Conservation (phyloP, 1,140 invertebrate genomes). For the Trichonephila inaurata region DNA sequence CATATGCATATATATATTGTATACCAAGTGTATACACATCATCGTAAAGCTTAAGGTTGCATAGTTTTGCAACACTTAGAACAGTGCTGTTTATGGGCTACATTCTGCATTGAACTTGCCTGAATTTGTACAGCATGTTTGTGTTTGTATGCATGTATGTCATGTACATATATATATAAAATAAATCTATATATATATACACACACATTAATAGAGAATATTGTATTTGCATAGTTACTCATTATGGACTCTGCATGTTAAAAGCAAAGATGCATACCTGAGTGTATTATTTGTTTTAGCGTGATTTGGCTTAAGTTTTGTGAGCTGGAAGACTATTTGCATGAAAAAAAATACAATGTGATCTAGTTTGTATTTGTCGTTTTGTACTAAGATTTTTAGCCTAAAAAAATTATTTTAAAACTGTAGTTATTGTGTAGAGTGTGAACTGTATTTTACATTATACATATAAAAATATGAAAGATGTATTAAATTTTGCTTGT, state of each 20-base stretch:
- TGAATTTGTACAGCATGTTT: constrained; percentile 72
- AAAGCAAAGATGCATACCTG: constrained; percentile 48
- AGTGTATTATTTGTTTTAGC: constrained; percentile 67
- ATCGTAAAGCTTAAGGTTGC: constrained; percentile 39
- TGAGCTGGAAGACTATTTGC: constrained; percentile 30
- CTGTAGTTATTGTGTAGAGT: constrained; percentile 62
- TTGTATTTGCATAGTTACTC: constrained; percentile 66
- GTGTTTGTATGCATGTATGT: constrained; percentile 65
- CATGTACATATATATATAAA: constrained; percentile 64
- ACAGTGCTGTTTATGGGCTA: constrained; percentile 47
- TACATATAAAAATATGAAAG: constrained; percentile 55
- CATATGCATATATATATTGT: constrained; percentile 44
- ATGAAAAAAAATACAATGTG: constrained; percentile 51
- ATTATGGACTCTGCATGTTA: constrained; percentile 54
- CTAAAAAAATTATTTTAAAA: constrained; percentile 65
- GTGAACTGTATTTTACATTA: constrained; percentile 59
- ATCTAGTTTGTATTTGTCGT: constrained; percentile 74
- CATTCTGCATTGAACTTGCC: constrained; percentile 54
- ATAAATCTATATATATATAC: constrained; percentile 64
- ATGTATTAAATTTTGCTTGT: constrained; percentile 75
- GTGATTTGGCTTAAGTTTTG: constrained; percentile 55
- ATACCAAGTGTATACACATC: background rate
- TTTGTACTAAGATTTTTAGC: constrained; percentile 74
- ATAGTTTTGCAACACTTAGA: constrained; percentile 51
- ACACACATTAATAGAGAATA: constrained; percentile 69